These are phyloP conservation scores for Lasioglossum zephyrum DNA, from an alignment of 2,888 invertebrate genomes.

Conservation along the genomic window DNA sequence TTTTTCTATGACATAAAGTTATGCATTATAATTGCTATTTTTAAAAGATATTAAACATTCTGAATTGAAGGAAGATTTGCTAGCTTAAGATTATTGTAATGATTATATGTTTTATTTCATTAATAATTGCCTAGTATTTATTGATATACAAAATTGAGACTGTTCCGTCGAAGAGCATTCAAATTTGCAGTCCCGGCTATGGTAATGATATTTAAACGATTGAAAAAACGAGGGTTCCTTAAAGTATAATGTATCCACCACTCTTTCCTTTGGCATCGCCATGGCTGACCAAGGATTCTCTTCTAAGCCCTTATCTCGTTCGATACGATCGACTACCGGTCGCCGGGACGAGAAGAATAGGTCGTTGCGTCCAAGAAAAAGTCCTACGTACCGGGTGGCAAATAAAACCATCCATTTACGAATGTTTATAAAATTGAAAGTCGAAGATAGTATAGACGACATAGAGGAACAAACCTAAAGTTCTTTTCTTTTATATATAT, in stretches of 20 bases:
- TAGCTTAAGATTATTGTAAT: background rate
- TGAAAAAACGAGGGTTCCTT: background rate
- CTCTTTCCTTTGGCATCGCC: background rate
- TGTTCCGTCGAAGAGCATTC: background rate
- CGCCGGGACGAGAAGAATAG: slow-evolving; percentile 15
- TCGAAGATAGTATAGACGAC: too few species aligned
- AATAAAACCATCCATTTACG: background rate
- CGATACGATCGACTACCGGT: slow-evolving; percentile 38
- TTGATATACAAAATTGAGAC: background rate
- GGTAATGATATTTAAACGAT: background rate
- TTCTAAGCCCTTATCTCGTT: slow-evolving; percentile 19
- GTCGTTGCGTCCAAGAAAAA: slow-evolving; percentile 12
- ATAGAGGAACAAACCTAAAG: too few species aligned
- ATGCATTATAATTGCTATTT: background rate
- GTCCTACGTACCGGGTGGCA: slow-evolving; percentile 3
- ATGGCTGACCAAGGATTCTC: slow-evolving; percentile 20
- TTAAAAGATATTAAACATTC: background rate
- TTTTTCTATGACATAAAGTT: background rate
- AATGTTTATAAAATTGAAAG: background rate
- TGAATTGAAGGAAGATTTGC: background rate
- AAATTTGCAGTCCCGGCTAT: background rate
- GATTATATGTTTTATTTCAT: background rate
- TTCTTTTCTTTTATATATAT: too few species aligned
- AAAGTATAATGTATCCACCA: slow-evolving; percentile 30
- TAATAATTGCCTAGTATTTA: background rate